Evolutionary conservation across 2,888 invertebrate genomes (phyloP), one percentile per base, ranked within the genome.

Genomic region (Zele albiditarsus): DNA sequence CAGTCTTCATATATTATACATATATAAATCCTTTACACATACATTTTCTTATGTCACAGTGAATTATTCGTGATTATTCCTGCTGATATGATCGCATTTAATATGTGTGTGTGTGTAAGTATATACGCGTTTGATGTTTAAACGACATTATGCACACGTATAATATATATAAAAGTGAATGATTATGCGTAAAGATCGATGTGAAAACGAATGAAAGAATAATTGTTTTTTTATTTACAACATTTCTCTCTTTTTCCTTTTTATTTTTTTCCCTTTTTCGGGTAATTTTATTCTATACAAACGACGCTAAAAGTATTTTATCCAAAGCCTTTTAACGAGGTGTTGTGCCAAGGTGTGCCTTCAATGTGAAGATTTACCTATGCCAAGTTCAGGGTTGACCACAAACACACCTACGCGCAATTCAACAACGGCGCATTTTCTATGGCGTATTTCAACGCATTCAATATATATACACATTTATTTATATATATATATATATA

Each of bases 291-390:
- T n/a, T 16, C 4, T 8, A 31, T 28, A 31, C 3, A 31, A 38
- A 38, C 20, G 12, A 23, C 33, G 14, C 8, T 63, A 10, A 20
- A 68, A 73, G 74, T 76, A 75, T 80, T 80, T 75, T 76, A 80
- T 79, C 79, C 76, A 76, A 78, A 78, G 73, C 75, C 77, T 77
- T 75, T 75, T 77, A 80, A 78, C 77, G 76, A 80, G 76, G 74
- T 69, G 58, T 66, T 75, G 68, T 75, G 78, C 77, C 60, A 42
- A 65, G 53, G 49, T 28, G 68, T 76, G 73, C 38, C 76, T 73
- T 77, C 38, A 60, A 60, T 70, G 68, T 73, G 72, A 65, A 73
- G 77, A 79, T 79, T 78, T 77, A 78, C 78, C 71, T 75, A 73
- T 67, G 63, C 75, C 78, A 80, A 80, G 80, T 79, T 79, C 79